phyloP scores from a whole-genome alignment of 2,888 invertebrate species.

The Agrotis clavis region DNA sequence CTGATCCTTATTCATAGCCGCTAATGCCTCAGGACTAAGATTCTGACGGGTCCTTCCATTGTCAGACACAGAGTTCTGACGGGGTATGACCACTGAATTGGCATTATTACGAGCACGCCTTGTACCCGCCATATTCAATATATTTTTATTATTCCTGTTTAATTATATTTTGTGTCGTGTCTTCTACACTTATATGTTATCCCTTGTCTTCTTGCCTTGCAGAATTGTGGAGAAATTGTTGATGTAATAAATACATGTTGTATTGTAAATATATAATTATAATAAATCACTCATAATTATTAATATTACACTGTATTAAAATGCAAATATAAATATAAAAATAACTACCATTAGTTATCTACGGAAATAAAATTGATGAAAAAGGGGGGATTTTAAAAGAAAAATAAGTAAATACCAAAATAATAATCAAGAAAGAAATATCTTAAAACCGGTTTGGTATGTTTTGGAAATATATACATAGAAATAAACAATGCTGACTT shows the following conservation, averaged over 20 bases:
- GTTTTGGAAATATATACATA: constrained; percentile 21
- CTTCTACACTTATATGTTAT: constrained; percentile 60
- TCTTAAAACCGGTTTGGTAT: not conserved
- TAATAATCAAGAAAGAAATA: not conserved
- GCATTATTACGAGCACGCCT: constrained; percentile 87
- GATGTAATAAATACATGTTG: constrained; percentile 74
- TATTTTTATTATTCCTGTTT: constrained; percentile 65
- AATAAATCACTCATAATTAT: constrained; percentile 55
- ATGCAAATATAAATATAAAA: constrained; percentile 30
- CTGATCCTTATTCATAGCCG: constrained; percentile 93
- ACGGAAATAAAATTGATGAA: constrained; percentile 19
- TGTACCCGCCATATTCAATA: constrained; percentile 82
- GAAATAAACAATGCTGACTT: constrained; percentile 49
- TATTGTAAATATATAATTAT: constrained; percentile 61
- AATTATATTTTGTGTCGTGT: constrained; percentile 60
- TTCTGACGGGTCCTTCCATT: constrained; percentile 86
- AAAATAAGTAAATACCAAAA: constrained; percentile 3
- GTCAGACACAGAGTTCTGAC: constrained; percentile 86
- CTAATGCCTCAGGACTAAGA: constrained; percentile 88
- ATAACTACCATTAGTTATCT: constrained; percentile 23
- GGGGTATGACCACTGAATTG: constrained; percentile 82
- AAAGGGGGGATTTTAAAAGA: not conserved
- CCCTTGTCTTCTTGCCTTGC: constrained; percentile 67
- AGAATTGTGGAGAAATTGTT: constrained; percentile 68
- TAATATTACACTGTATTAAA: constrained; percentile 38